Base-by-base conservation (phyloP, 2,113 vertebrate species). In the Hippocampus comes region DNA sequence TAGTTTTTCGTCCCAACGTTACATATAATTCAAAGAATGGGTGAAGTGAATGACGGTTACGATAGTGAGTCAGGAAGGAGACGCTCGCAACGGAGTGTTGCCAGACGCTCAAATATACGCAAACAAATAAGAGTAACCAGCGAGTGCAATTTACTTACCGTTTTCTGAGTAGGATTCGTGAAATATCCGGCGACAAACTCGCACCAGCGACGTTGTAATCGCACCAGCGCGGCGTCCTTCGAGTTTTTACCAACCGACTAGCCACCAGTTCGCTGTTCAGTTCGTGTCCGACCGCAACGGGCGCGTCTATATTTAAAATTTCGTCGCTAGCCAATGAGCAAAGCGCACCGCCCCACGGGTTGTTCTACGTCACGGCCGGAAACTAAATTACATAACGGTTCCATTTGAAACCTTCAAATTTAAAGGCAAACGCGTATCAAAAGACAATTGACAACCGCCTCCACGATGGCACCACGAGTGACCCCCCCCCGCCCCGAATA, bases 251-350 rank as follows among this genome's bases (percentile, higher is more conserved):
- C 27, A 18, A 61, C 6, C 27, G 53, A 23, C n/a, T 20, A 23
- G 20, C 53, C 10, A 34, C 59, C 59, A 61, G 6, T 2, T 20
- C 27, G 27, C 15, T 1, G 15, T 34, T 61, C 59, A 15, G 59
- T 61, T 23, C 6, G 53, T n/a, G 2, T 56, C 10, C 5, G 7
- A 9, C 30, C 17, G 27, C n/a, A 66, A 46, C n/a, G 67, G 79
- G 57, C 80, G 79, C 83, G 82, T 89, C 23, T 74, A 70, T 72
- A 68, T 82, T 94, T 94, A 92, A 93, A 94, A 93, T 90, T 86
- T 89, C 77, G 71, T 86, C 77, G 53, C 74, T 69, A 77, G 85
- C 91, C 93, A 93, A 93, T 93, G 46, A 90, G 27, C 2, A 76
- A 72, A 6, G 48, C 59, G 2, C 27, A 23, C 63, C 7, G 20